Evolutionary conservation across 2,113 vertebrate genomes (phyloP), one percentile per base, ranked within the genome.

Genomic region (Mus musculus): DNA sequence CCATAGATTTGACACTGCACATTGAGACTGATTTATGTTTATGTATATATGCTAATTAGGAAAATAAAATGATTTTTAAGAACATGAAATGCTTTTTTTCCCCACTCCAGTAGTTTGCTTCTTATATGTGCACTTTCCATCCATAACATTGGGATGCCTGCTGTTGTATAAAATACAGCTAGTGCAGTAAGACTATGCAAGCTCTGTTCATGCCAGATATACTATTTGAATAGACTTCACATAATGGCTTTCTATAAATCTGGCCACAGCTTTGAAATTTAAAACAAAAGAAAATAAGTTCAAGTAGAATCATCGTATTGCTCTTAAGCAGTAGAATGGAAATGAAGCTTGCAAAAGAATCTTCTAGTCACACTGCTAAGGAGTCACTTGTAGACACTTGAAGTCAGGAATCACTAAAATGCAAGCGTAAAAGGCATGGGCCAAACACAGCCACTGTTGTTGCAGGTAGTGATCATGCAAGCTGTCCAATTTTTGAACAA

Each of bases 41-140:
- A 77, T 90, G 56, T 80, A 54, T 81, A 61, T 94, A 89, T 90
- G 63, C 30, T 96, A 94, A 93, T 86, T 93, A 81, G 69, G 36
- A 52, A 78, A 59, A 71, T 86, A 85, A 19, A 13, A 86, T 42
- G 28, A 63, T 88, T 86, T 96, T 97, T 90, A 81, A 39, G 30
- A 85, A 85, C 92, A 54, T 61, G 85, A 82, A 36, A 80, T 76
- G 46, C 24, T 28, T 91, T 63, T 89, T 93, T n/a, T 30, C 56
- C 56, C 54, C 36, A 61, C 19, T 80, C n/a, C 5, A 89, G 56
- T 54, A 76, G 30, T 75, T 96, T 93, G 26, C 19, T 30, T 63
- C 39, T 92, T 90, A 12, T 46, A 82, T 56, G 49, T 69, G 10
- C 3, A 22, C 3, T 89, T 5, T 76, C 49, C 56, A 28, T 90